phyloP scores from a whole-genome alignment of 2,797 vertebrate species.

The Danio kyathit region DNA sequence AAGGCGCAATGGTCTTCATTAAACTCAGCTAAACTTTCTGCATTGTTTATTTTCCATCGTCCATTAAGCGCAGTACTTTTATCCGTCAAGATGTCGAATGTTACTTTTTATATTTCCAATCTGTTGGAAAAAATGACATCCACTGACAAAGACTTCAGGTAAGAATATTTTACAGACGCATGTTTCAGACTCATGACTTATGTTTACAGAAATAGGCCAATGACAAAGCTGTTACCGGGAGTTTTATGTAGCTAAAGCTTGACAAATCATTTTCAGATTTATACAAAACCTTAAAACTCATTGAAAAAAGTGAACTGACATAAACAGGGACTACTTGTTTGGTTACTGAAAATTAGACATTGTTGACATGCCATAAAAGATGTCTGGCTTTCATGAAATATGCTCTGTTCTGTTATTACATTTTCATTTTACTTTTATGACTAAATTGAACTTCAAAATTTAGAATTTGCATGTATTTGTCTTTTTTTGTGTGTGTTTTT shows the following conservation, averaged over 20 bases:
- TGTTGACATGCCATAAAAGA: too few relatives aligned
- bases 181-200: slow-evolving; percentile 61
- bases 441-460: too few relatives aligned
- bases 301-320: background rate
- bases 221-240: background rate
- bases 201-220: slow-evolving; percentile 50
- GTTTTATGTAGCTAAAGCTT: background rate
- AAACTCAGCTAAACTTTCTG: background rate
- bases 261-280: background rate
- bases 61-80: slow-evolving; percentile 16
- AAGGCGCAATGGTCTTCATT: slow-evolving; percentile 57
- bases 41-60: background rate
- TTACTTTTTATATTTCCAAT: slow-evolving; percentile 92
- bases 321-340: background rate
- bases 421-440: too few relatives aligned
- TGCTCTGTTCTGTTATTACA: too few relatives aligned
- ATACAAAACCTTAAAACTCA: too few relatives aligned
- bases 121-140: slow-evolving; percentile 98
- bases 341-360: background rate
- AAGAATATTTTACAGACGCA: slow-evolving; percentile 59
- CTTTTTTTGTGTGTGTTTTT: too few relatives aligned
- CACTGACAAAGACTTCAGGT: slow-evolving; percentile 97
- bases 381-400: too few relatives aligned
- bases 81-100: slow-evolving; percentile 82
- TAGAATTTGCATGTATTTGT: too few relatives aligned